phyloP scores from a whole-genome alignment of 1,140 invertebrate species.

The Argopecten irradians region DNA sequence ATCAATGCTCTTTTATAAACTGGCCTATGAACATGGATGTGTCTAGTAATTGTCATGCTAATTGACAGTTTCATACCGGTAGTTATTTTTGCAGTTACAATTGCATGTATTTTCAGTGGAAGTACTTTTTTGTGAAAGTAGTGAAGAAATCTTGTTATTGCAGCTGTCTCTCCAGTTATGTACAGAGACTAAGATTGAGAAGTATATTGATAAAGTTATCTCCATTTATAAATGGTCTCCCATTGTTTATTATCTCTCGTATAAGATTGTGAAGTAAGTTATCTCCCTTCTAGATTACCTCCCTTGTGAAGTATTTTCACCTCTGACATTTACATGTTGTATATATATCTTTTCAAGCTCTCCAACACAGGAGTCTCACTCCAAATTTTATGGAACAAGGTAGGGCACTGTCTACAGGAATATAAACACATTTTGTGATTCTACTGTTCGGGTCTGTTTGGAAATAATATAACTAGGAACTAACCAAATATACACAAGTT shows the following conservation, averaged over 20 bases:
- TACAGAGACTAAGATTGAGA: too few relatives aligned
- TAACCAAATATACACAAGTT: neutral
- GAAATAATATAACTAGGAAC: neutral
- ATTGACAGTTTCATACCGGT: too few relatives aligned
- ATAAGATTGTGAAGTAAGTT: neutral
- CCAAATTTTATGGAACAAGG: constrained; percentile 48
- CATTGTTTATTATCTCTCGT: too few relatives aligned
- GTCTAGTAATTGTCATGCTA: too few relatives aligned
- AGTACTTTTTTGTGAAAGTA: too few relatives aligned
- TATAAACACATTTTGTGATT: neutral
- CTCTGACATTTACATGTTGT: neutral
- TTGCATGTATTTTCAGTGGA: too few relatives aligned
- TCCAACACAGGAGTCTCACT: constrained; percentile 46
- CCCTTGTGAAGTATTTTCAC: neutral
- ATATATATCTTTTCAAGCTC: constrained; percentile 44
- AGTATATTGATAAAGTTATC: neutral
- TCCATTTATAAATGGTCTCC: too few relatives aligned
- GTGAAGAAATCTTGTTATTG: too few relatives aligned
- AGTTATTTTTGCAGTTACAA: too few relatives aligned
- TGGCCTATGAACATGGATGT: too few relatives aligned
- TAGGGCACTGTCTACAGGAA: constrained; percentile 16
- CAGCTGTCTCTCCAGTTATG: too few relatives aligned
- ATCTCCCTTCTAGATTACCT: neutral
- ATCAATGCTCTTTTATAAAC: too few relatives aligned
- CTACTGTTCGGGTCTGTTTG: neutral